Evolutionary conservation across 2,113 vertebrate species (phyloP).

Genomic region (Xenus cinereus): DNA sequence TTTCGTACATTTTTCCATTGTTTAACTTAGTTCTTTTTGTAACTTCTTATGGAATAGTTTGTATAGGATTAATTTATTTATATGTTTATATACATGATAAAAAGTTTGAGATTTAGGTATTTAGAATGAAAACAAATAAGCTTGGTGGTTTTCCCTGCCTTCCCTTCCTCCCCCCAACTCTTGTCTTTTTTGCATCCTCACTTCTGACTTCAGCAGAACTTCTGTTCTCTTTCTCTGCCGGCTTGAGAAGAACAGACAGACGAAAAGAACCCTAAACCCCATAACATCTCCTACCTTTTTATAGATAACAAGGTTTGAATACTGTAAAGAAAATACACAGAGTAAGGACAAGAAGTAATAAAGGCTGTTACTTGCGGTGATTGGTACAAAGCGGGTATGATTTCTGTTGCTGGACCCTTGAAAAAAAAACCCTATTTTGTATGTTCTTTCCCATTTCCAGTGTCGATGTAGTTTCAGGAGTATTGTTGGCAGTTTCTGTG

Average conservation of each 20-base stretch:
- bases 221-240: not conserved
- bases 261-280: not conserved
- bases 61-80: not conserved
- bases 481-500: not conserved
- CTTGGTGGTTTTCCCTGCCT: not conserved
- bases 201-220: not conserved
- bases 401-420: not conserved
- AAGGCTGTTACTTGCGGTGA: fast-evolving
- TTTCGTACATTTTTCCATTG: not conserved
- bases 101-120: not conserved
- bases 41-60: not conserved
- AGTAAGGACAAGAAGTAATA: not conserved
- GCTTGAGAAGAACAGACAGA: not conserved
- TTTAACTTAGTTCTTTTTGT: not conserved
- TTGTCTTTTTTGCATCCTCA: not conserved
- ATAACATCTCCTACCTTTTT: not conserved
- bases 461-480: not conserved
- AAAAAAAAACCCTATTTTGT: fast-evolving
- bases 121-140: not conserved
- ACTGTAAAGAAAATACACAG: fast-evolving
- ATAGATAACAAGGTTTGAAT: not conserved
- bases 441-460: not conserved
- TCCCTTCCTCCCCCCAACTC: no score
- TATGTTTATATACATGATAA: not conserved
- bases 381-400: not conserved